Percentiles rank a stretch among this genome's conserved stretches.
phyloP scores from a whole-genome alignment of 2,888 invertebrate genomes.

The Tiphia femorata region DNA sequence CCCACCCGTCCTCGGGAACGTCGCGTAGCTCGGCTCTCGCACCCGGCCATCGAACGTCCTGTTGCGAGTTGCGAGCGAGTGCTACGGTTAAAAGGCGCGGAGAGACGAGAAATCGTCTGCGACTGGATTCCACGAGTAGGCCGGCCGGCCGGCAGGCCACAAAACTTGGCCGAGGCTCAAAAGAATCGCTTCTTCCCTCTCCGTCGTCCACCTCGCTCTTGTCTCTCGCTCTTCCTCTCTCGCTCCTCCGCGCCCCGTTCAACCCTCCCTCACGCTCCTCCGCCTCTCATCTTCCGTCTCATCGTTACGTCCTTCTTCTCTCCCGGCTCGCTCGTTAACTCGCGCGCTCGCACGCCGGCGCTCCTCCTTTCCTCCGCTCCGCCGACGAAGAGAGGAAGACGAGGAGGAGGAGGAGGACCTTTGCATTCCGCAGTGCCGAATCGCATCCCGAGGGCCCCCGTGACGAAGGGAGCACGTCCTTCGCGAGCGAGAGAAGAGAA shows the following conservation, averaged over 20 bases:
- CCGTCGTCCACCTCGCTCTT: slow-evolving; percentile 1
- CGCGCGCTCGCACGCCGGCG: background rate
- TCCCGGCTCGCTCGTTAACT: background rate
- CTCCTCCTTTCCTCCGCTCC: background rate
- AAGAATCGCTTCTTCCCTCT: slow-evolving; percentile 48
- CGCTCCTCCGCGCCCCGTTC: background rate
- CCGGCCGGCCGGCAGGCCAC: slow-evolving; percentile 50
- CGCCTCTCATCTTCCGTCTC: background rate
- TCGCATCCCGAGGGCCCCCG: slow-evolving; percentile 26
- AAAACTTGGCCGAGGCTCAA: slow-evolving; percentile 60
- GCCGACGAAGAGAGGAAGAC: background rate
- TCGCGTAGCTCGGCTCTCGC: background rate
- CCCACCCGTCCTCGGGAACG: background rate
- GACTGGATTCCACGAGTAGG: slow-evolving; percentile 56
- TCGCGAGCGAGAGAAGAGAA: background rate
- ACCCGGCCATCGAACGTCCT: slow-evolving; percentile 7
- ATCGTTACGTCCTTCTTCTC: background rate
- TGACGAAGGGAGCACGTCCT: background rate
- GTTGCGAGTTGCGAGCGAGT: slow-evolving; percentile 20
- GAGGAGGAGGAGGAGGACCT: slow-evolving; percentile 13
- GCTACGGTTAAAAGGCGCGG: slow-evolving; percentile 43
- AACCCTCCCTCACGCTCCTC: slow-evolving; percentile 10
- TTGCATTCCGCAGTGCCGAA: slow-evolving; percentile 42
- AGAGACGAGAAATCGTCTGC: slow-evolving; percentile 55
- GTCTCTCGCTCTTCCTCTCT: slow-evolving; percentile 9